Evolutionary conservation across 2,797 vertebrate genomes (phyloP).

Genomic region (Myiothlypis coronata): DNA sequence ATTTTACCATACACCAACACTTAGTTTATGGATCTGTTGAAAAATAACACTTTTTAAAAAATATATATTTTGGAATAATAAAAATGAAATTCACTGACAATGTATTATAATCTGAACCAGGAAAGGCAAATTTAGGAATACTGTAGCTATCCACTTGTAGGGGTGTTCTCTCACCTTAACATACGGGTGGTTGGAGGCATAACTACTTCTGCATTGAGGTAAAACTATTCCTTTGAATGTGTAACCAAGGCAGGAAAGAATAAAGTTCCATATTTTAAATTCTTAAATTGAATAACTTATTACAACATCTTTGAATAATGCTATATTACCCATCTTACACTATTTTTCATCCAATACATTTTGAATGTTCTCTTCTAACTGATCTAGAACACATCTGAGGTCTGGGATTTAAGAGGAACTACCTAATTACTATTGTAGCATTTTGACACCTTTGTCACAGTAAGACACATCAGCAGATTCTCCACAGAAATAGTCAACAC

Average conservation of each 20-base stretch:
- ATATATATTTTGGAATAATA: conserved; percentile 77
- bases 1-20: conserved; percentile 60
- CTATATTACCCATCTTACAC: not conserved
- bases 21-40: conserved; percentile 69
- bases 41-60: conserved; percentile 79
- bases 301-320: not conserved
- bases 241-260: conserved; percentile 49
- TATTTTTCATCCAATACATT: not conserved
- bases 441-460: conserved; percentile 54
- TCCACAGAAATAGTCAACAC: conserved; percentile 31
- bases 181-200: not conserved
- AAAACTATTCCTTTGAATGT: conserved; percentile 26
- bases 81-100: conserved; percentile 72
- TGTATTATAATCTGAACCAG: conserved; percentile 45
- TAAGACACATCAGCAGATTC: conserved; percentile 54
- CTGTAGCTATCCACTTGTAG: conserved; percentile 34
- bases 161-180: conserved; percentile 12
- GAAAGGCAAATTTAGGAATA: conserved; percentile 60
- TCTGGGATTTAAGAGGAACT: conserved; percentile 14
- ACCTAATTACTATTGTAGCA: conserved; percentile 16
- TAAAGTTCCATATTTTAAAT: not conserved
- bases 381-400: conserved; percentile 13
- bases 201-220: conserved; percentile 28
- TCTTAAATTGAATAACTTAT: not conserved
- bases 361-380: not conserved